Evolutionary conservation across 2,797 vertebrate species (phyloP), one percentile per base, ranked within the genome.

Genomic region (Poecilia gillii): DNA sequence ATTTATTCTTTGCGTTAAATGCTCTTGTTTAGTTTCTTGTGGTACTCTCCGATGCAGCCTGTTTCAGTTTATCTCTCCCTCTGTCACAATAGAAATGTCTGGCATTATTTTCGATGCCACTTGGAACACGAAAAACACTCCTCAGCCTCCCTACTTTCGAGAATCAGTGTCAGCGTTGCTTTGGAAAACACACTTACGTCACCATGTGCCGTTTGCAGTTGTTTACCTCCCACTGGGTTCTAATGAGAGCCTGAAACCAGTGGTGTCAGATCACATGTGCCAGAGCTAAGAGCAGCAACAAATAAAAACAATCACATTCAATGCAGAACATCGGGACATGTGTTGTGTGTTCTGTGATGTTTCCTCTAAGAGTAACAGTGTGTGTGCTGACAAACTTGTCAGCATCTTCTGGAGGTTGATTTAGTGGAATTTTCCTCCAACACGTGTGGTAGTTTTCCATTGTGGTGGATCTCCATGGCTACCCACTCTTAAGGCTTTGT

Each of bases 191-290:
- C 47, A 47, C 73, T 75, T 59, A 39, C 25, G 47, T 76, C 79
- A 73, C 39, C 14, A n/a, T 72, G 55, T 74, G 31, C 39, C 41
- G 4, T 78, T 72, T 74, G 75, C 76, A 53, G 74, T 78, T 76
- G 59, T 82, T 66, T 73, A 55, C 59, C 80, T 76, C 74, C 74
- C 74, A 73, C 74, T 53, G 47, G 57, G 72, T 66, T 47, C 68
- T 66, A 80, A 55, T 49, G 36, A 72, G 79, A 71, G 73, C 45
- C 70, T 70, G 78, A 46, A 11, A 76, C 18, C 66, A 11, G 73
- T 41, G 53, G 74, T 76, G 74, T 64, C 57, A 6, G 49, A 51
- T 39, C 79, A 53, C 74, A 76, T 76, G 74, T 76, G 57, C 72
- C 45, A 25, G 45, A 53, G 68, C 79, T 53, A 39, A 75, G 28